Percentiles rank a stretch among this genome's conserved stretches.
These are phyloP conservation scores for Plecturocebus donacophilus DNA, from an alignment of 2,113 vertebrate species.

Conservation along the genomic window DNA sequence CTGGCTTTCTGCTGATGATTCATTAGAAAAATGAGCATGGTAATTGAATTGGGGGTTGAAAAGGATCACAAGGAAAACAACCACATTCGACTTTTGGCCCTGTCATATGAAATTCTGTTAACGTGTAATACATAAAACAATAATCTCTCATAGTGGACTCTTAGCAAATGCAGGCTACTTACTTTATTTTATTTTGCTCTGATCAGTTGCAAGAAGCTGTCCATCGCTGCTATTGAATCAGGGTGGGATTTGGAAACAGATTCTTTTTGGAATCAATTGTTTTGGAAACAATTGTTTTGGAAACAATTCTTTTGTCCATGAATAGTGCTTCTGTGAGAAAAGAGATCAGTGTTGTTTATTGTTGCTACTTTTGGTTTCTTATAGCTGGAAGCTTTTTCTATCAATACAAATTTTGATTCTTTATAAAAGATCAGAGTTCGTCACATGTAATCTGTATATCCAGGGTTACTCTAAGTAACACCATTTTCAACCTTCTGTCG, in stretches of 20 bases:
- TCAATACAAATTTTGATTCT: slow-evolving; percentile 30
- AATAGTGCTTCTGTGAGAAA: slow-evolving; percentile 3
- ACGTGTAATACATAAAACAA: slow-evolving; percentile 12
- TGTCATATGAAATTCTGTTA: slow-evolving; percentile 58
- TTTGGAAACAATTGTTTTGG: too few relatives aligned
- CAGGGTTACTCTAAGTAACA: slow-evolving; percentile 33
- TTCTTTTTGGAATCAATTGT: too few relatives aligned
- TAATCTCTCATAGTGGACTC: background rate
- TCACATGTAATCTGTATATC: background rate
- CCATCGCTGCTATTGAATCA: background rate
- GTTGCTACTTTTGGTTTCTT: slow-evolving; percentile 52
- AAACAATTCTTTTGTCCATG: slow-evolving; percentile 54
- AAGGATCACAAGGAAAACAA: slow-evolving; percentile 65
- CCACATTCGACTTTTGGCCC: slow-evolving; percentile 12
- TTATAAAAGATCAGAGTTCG: slow-evolving; percentile 43
- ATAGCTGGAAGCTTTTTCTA: slow-evolving; percentile 34
- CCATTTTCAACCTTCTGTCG: background rate
- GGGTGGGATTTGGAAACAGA: background rate
- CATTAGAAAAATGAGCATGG: slow-evolving; percentile 46
- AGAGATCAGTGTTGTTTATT: slow-evolving; percentile 50
- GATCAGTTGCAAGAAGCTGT: slow-evolving; percentile 30
- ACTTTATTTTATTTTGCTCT: background rate
- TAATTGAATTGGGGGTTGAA: slow-evolving; percentile 67
- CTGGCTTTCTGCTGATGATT: slow-evolving; percentile 62
- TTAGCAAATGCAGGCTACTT: slow-evolving; percentile 46